phyloP scores from a whole-genome alignment of 2,113 vertebrate genomes.

The Tinamus guttatus region DNA sequence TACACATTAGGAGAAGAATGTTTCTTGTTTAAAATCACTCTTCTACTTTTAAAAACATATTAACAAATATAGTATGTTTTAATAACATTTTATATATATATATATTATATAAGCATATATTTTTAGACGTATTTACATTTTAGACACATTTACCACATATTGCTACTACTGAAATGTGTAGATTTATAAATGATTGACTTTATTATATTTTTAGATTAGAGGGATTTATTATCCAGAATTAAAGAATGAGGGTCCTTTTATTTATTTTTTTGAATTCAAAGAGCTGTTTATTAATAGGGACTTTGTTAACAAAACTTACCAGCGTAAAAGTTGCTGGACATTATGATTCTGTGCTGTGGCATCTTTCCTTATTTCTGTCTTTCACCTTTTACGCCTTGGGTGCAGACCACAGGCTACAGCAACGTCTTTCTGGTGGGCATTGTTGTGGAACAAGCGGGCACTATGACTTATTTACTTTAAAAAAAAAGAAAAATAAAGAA shows the following conservation, averaged over 20 bases:
- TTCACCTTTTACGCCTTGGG: neutral
- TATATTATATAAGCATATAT: neutral
- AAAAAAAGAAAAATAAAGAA: neutral
- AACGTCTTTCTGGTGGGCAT: neutral
- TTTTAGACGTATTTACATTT: constrained; percentile 5
- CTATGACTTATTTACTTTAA: neutral
- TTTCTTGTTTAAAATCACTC: neutral
- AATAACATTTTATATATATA: neutral
- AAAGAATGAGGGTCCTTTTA: neutral
- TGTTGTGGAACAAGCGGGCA: neutral
- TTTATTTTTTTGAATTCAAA: neutral
- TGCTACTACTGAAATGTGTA: neutral
- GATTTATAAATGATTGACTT: neutral
- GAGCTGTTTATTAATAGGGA: neutral
- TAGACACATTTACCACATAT: neutral
- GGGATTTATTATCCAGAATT: neutral
- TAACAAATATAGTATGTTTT: too few relatives aligned
- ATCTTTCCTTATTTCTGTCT: neutral
- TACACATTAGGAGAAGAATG: neutral
- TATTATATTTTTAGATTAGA: neutral
- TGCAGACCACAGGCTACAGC: neutral
- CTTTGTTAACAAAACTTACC: neutral
- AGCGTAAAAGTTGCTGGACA: neutral
- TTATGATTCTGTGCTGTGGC: neutral
- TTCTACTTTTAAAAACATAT: neutral